Evolutionary conservation across 1,140 invertebrate species (phyloP).

Genomic region (Conus ventricosus): DNA sequence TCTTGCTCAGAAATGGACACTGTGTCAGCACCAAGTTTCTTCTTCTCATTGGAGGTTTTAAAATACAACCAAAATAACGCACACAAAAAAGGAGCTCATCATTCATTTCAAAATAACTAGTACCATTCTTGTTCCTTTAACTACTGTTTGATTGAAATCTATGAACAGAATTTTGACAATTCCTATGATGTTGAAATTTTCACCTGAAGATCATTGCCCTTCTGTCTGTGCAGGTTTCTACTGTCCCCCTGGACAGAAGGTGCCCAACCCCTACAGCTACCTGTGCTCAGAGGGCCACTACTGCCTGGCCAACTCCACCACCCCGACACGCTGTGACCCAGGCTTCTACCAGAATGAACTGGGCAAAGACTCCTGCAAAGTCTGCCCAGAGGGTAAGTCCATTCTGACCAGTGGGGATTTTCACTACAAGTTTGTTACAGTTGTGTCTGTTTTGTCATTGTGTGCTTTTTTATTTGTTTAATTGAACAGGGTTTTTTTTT

Average conservation of each 20-base stretch:
- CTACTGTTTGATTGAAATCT: neutral
- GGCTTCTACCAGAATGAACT: constrained; percentile 66
- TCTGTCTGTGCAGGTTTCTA: constrained; percentile 61
- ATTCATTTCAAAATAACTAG: no score
- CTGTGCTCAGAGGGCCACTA: constrained; percentile 65
- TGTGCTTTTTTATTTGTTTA: no score
- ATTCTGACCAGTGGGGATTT: no score
- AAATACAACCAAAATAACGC: no score
- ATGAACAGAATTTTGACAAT: neutral
- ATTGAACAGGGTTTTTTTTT: no score
- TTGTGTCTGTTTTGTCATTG: no score
- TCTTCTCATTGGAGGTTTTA: no score
- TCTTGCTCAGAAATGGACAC: no score
- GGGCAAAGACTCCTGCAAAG: constrained; percentile 58
- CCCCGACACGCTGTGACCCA: constrained; percentile 58
- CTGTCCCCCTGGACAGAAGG: constrained; percentile 70
- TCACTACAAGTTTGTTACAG: no score
- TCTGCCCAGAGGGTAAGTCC: constrained; percentile 61
- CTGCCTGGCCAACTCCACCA: constrained; percentile 54
- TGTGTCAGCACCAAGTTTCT: no score
- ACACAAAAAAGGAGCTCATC: no score
- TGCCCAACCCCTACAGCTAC: constrained; percentile 65
- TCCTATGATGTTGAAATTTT: neutral
- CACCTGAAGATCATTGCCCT: neutral
- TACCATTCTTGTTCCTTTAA: neutral